Percentiles rank a stretch among this genome's conserved stretches.
phyloP scores from a whole-genome alignment of 2,888 invertebrate species.

The Phaonia tiefii region DNA sequence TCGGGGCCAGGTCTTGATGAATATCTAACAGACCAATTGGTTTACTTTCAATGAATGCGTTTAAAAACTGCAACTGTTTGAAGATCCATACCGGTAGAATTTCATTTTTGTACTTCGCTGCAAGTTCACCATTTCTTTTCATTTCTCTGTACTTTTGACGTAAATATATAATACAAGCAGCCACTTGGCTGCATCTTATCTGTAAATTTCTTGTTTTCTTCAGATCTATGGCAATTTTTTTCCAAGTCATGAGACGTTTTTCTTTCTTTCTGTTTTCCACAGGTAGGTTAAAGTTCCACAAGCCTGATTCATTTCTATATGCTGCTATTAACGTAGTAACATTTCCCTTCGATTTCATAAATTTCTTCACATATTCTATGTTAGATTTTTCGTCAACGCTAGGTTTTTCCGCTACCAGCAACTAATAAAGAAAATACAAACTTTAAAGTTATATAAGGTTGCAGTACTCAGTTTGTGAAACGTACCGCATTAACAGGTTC shows the following conservation, averaged over 20 bases:
- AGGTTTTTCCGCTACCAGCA: background rate
- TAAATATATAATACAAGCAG: constrained; percentile 39
- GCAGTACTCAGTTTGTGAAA: background rate
- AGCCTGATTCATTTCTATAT: constrained; percentile 47
- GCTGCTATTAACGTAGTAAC: constrained; percentile 49
- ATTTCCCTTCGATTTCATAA: constrained; percentile 50
- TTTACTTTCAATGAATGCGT: background rate
- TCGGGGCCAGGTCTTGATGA: constrained; percentile 44
- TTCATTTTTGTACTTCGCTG: background rate
- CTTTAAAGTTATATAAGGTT: too few species aligned
- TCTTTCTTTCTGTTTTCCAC: constrained; percentile 55
- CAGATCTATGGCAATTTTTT: constrained; percentile 48
- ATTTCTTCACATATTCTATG: constrained; percentile 34
- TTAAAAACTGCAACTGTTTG: background rate
- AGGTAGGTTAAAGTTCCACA: constrained; percentile 57
- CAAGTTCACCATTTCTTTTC: background rate
- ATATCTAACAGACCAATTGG: background rate
- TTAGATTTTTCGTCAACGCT: background rate
- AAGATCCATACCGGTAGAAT: background rate
- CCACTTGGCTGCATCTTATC: constrained; percentile 43
- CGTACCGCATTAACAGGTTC: background rate
- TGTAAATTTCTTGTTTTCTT: constrained; percentile 27
- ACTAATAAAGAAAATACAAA: background rate
- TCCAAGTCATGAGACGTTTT: constrained; percentile 50
- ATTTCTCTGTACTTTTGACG: constrained; percentile 50